Percentiles rank a stretch among this genome's conserved stretches.
These are phyloP conservation scores for Drosophila nannoptera DNA, from an alignment of 1,140 invertebrate species.

Conservation along the genomic window DNA sequence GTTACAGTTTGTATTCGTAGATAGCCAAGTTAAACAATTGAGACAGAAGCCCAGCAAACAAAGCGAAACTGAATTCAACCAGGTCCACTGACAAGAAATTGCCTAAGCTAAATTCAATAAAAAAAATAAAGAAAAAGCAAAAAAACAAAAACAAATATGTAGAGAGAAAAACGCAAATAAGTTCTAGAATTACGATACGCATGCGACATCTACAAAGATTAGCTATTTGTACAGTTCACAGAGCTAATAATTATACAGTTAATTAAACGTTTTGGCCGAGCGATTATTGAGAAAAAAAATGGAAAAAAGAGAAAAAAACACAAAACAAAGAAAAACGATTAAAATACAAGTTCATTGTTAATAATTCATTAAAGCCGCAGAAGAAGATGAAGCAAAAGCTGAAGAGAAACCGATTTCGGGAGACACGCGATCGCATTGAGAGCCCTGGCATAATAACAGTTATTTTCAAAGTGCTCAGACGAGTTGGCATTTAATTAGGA, in stretches of 20 bases:
- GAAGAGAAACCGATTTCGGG: constrained; percentile 10
- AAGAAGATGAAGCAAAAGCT: no score
- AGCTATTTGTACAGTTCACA: constrained; percentile 45
- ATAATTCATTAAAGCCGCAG: constrained; percentile 51
- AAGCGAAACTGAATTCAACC: constrained; percentile 4
- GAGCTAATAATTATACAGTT: constrained; percentile 28
- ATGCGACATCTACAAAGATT: constrained; percentile 38
- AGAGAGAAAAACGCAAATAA: constrained; percentile 6
- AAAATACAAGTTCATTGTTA: constrained; percentile 70
- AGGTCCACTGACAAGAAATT: constrained; percentile 22
- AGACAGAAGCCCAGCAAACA: constrained; percentile 35
- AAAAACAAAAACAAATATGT: constrained; percentile 6
- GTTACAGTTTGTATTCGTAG: constrained; percentile 62
- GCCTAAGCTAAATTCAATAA: neutral
- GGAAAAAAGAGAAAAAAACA: constrained; percentile 6
- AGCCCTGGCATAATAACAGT: constrained; percentile 55
- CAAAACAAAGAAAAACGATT: constrained; percentile 18
- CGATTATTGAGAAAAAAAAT: constrained; percentile 23
- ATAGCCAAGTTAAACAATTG: constrained; percentile 74
- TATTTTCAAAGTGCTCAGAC: constrained; percentile 49
- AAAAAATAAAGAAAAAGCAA: neutral
- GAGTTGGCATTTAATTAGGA: constrained; percentile 44
- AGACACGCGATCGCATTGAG: constrained; percentile 31
- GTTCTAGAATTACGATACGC: constrained; percentile 31
- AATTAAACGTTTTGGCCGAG: constrained; percentile 42